Base-by-base conservation (phyloP, 23 tunicate genomes). In the Clavelina lepadiformis region DNA sequence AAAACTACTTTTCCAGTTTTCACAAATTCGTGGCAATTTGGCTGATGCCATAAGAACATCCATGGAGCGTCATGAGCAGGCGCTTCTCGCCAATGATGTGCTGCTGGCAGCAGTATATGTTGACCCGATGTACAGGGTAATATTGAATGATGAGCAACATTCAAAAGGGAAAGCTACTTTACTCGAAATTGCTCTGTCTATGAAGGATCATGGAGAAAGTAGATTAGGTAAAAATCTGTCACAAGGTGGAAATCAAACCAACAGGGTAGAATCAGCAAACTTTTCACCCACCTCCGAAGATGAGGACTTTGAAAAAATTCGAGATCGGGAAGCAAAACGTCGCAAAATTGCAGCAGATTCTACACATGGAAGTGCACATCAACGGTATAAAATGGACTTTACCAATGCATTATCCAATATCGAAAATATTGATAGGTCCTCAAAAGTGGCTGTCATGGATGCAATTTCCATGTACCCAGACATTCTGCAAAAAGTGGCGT, bases 11-110 rank as follows among this genome's bases (percentile, higher is more conserved):
- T 58, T 58, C 35, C 30, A 58, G n/a, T 58, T 58, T 58, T 23
- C 5, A 4, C 65, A 58, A 28, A 58, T 28, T 25, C 38, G 65
- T 58, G 22, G 65, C 22, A 28, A 6, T 25, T 58, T 58, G 22
- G 65, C 65, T 58, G 65, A 25, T 23, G 65, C 65, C 65, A 58
- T 58, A 8, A 58, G 22, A 58, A 13, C 59, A 44, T 44, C 49
- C 11, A 44, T 44, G 49, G 49, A 44, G 15, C 49, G 49, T 44
- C 49, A 15, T 53, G 15, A 53, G 23, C 20, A 53, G 21, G 21
- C 23, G 20, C 21, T 53, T 8, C 59, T 53, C 5, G 20, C 20
- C 21, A 13, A 53, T n/a, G 22, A 53, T 6, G 59, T 53, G 59
- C 23, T 53, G 23, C 59, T 53, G 59, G 59, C 59, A 53, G 59